Evolutionary conservation across 2,113 vertebrate genomes (phyloP), one percentile per base, ranked within the genome.

Genomic region (Carettochelys insculpta): DNA sequence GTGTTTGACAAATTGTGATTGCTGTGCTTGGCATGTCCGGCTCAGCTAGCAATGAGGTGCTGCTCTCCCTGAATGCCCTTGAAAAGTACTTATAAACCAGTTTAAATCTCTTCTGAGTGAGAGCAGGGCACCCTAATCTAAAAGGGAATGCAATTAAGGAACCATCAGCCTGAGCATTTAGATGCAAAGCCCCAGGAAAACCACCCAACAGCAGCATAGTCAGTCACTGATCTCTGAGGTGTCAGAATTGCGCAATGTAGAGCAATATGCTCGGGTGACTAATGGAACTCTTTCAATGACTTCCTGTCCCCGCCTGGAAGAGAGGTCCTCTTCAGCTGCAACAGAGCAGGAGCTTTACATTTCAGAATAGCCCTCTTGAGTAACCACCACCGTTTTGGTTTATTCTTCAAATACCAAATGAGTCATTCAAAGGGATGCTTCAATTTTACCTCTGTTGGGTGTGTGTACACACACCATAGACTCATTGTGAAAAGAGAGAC

Each of bases 241-340:
- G 68, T 92, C 93, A 91, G 93, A 6, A 34, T 90, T 90, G n/a
- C 68, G 79, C 56, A 31, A n/a, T 77, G 83, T 77, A 90, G 65
- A 83, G 88, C 89, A 91, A 95, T 93, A 92, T 2, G 8, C 86
- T 85, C 88, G 77, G 73, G 77, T 95, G 92, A 93, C 88, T 95
- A 94, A 93, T 87, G 76, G 43, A 92, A 45, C 9, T 34, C 65
- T 95, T 95, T 41, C 8, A 4, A 51, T 65, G 85, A 94, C 77
- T 87, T 94, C 84, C 80, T 95, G 87, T 93, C 80, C 38, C 80
- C 87, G 82, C 31, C 83, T 34, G 27, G 50, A 84, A 88, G 77
- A 91, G 56, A 16, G 4, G 58, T 24, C 50, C 9, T 3, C 83
- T 88, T 77, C 77, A 94, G 47, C 68, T 88, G 85, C 5, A 2